Percentiles rank a stretch among this genome's conserved stretches.
phyloP scores from a whole-genome alignment of 2,113 vertebrate genomes.

The Phyllostomus hastatus region DNA sequence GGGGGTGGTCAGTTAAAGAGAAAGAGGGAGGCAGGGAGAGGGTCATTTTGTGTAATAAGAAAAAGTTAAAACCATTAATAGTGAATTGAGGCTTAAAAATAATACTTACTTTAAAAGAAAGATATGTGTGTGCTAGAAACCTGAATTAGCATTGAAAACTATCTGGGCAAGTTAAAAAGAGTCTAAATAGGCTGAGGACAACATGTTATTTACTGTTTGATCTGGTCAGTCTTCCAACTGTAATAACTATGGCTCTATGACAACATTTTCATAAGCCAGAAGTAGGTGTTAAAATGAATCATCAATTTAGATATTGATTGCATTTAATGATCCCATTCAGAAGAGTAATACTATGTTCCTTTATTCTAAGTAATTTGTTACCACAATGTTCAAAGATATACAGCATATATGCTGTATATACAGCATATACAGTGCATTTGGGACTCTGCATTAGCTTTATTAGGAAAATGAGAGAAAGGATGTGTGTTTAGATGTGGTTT shows the following conservation, averaged over 20 bases:
- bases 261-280: not conserved
- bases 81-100: not conserved
- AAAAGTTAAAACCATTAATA: not conserved
- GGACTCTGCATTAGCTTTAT: not conserved
- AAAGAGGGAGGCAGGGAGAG: not conserved
- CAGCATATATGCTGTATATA: not conserved
- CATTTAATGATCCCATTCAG: not conserved
- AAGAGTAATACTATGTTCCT: not conserved
- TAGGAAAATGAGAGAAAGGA: not conserved
- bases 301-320: not conserved
- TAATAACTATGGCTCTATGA: not conserved
- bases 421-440: not conserved
- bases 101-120: not conserved
- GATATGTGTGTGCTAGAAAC: not conserved
- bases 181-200: not conserved
- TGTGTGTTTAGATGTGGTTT: not conserved
- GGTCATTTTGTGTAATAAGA: not conserved
- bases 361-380: not conserved
- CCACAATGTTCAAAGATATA: not conserved
- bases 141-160: not conserved
- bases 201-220: not conserved
- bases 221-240: not conserved
- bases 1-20: not conserved
- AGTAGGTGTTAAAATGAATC: conserved; percentile 12
- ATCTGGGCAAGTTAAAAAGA: not conserved